Conservation (phyloP, 2,888 invertebrate species). For the Eristalinus aeneus region DNA sequence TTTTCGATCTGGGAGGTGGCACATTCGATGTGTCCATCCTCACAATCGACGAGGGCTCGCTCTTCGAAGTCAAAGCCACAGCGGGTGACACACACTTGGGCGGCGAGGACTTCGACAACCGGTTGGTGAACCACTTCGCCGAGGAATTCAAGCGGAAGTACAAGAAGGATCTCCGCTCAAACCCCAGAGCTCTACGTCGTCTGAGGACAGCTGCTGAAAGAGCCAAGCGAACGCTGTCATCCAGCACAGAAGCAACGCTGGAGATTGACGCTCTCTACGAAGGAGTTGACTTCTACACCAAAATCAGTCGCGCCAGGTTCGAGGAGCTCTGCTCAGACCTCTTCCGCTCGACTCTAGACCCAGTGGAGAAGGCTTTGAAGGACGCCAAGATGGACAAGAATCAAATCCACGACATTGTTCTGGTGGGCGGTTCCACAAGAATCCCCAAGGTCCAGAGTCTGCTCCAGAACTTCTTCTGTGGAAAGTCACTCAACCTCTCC, state of each 20-base stretch:
- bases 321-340: constrained; percentile 88
- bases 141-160: constrained; percentile 92
- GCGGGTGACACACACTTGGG: constrained; percentile 96
- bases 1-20: constrained; percentile 86
- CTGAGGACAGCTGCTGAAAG: constrained; percentile 87
- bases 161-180: constrained; percentile 85
- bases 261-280: constrained; percentile 90
- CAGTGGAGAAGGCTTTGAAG: constrained; percentile 89
- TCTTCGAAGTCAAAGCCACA: constrained; percentile 95
- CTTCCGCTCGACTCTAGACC: constrained; percentile 87
- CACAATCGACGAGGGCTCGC: constrained; percentile 93
- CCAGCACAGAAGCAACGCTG: constrained; percentile 88
- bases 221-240: constrained; percentile 88
- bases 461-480: constrained; percentile 88
- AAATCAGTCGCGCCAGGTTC: constrained; percentile 88
- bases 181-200: constrained; percentile 85
- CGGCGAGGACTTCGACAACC: constrained; percentile 94
- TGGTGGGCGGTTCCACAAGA: constrained; percentile 91
- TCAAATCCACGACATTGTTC: constrained; percentile 88
- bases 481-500: constrained; percentile 86
- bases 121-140: constrained; percentile 80
- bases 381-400: constrained; percentile 91
- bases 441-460: constrained; percentile 90
- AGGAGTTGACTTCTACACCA: constrained; percentile 87
- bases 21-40: constrained; percentile 97